Evolutionary conservation across 64 coral and sea anemone species (phyloP), one percentile per base, ranked within the genome.

Genomic region (Dendrophyllia cribrosa): DNA sequence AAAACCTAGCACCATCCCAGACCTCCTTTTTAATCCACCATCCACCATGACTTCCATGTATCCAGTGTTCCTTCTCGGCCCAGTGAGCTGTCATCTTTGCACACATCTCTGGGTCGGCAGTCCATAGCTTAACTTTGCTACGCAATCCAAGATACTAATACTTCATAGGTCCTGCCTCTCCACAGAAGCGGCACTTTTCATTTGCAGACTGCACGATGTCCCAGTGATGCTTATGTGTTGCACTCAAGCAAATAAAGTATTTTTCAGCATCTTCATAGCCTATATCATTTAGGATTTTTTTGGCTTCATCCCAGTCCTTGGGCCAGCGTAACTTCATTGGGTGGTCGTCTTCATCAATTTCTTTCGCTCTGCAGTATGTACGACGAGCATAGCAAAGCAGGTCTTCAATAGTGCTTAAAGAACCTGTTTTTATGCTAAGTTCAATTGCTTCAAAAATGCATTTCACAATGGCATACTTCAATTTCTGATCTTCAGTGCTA

Each of bases 141-240:
- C 76, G 6, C 56, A 88, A 69, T 43, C 86, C 86, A 70, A 88
- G 53, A 14, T 65, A 88, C 76, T 76, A 88, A 76, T 76, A 88
- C 7, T 70, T 70, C n/a, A 88, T 76, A n/a, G 24, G 46, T 2
- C 86, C 86, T 63, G 9, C 44, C 12, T 88, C 86, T 58, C 72
- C 72, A 61, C 72, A 75, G 51, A 58, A 49, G 16, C 51, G 68
- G 43, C 86, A 88, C 19, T 19, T 17, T 9, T 75, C 70, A 74
- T 24, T 62, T 25, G 50, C 34, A 47, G 70, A 75, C 69, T 76
- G 20, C 52, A 76, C 26, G 24, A 88, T 88, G 70, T 88, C 69
- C 86, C 86, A 88, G 68, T 63, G 34, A 9, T 63, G 78, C 56
- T 58, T 58, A 81, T 81, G 78, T 63, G 21, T 59, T 9, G 55